phyloP scores from a whole-genome alignment of 1,140 invertebrate species.

The Lepidurus packardi region DNA sequence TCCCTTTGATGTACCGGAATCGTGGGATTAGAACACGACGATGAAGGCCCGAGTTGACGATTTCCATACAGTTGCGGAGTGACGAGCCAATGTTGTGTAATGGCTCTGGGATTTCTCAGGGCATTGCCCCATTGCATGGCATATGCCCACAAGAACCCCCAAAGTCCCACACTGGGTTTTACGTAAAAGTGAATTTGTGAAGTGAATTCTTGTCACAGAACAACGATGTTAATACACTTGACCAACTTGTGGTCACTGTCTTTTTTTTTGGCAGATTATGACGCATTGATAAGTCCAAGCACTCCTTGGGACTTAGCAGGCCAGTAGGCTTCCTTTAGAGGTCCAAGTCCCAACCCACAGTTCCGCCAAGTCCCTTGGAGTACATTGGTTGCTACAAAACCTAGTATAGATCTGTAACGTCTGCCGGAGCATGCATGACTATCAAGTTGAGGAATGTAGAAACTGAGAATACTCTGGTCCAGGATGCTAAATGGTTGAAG shows the following conservation, averaged over 20 bases:
- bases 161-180: neutral
- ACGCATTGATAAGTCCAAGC: neutral
- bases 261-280: neutral
- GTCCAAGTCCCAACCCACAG: slow-evolving; percentile 26
- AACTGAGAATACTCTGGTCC: neutral
- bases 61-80: neutral
- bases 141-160: slow-evolving; percentile 20
- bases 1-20: neutral
- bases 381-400: neutral
- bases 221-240: slow-evolving; percentile 6
- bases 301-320: slow-evolving; percentile 43
- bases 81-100: neutral
- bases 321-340: slow-evolving; percentile 37
- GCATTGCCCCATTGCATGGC: slow-evolving; percentile 20
- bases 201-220: neutral
- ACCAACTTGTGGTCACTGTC: neutral
- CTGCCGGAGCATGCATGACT: neutral
- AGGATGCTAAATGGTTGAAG: neutral
- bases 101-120: slow-evolving; percentile 20
- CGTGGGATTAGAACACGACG: neutral
- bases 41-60: neutral
- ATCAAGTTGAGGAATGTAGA: neutral
- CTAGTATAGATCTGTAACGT: neutral
- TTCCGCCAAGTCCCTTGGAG: slow-evolving; percentile 33
- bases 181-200: neutral